Percentiles rank a stretch among this genome's conserved stretches.
These are phyloP conservation scores for Cryptophagus acutangulus DNA, from an alignment of 2,888 invertebrate genomes.

Conservation along the genomic window DNA sequence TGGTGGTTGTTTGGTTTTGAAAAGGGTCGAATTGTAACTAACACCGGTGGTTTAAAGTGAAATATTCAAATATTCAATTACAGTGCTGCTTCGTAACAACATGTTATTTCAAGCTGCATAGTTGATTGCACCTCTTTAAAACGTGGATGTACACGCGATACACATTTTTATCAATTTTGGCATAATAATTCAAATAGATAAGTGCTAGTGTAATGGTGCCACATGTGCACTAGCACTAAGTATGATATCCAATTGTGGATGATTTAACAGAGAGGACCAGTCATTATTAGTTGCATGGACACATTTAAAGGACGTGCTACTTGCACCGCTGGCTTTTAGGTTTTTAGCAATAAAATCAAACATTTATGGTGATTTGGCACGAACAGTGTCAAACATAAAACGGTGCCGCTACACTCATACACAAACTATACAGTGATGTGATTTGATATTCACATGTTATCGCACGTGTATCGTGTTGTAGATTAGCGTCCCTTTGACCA, in stretches of 20 bases:
- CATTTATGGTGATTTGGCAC: slow-evolving; percentile 39
- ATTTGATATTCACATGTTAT: slow-evolving; percentile 31
- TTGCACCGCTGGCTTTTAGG: neutral
- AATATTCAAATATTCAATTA: slow-evolving; percentile 21
- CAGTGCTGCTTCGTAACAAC: slow-evolving; percentile 11
- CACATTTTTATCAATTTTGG: too few species aligned
- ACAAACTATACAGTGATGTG: slow-evolving; percentile 15
- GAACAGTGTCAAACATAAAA: slow-evolving; percentile 38
- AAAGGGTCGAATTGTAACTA: too few species aligned
- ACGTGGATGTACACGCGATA: slow-evolving; percentile 14
- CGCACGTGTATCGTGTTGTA: slow-evolving; percentile 29
- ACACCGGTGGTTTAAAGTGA: slow-evolving; percentile 12
- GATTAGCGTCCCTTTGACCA: slow-evolving; percentile 29
- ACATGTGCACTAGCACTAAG: too few species aligned
- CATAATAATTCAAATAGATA: too few species aligned
- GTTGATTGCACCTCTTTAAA: slow-evolving; percentile 11
- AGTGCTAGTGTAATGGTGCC: too few species aligned
- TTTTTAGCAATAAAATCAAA: slow-evolving; percentile 37
- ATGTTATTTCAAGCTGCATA: slow-evolving; percentile 13
- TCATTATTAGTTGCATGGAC: neutral
- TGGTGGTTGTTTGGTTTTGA: too few species aligned
- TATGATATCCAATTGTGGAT: too few species aligned
- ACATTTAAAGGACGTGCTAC: slow-evolving; percentile 1
- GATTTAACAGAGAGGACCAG: too few species aligned
- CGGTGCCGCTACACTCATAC: slow-evolving; percentile 14